phyloP scores from a whole-genome alignment of 2,888 invertebrate genomes.

The Cephonodes hylas region DNA sequence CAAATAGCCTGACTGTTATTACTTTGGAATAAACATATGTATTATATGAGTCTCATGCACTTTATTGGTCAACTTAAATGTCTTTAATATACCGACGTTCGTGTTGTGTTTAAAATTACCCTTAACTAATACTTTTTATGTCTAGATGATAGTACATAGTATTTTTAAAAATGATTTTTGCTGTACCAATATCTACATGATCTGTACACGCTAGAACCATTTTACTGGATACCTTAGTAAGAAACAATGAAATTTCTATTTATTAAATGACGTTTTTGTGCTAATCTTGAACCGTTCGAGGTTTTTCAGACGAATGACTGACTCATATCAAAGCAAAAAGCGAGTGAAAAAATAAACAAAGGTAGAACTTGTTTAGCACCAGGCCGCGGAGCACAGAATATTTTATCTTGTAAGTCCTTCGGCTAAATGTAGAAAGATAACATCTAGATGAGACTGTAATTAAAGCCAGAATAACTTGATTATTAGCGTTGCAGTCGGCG shows the following conservation, averaged over 20 bases:
- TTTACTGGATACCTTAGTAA: no score
- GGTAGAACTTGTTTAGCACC: slow-evolving; percentile 15
- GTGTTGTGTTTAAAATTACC: no score
- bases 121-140: no score
- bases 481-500: slow-evolving; percentile 20
- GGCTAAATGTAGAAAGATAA: slow-evolving; percentile 20
- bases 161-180: no score
- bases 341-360: slow-evolving; percentile 12
- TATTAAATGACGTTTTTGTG: not conserved
- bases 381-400: not conserved
- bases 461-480: slow-evolving; percentile 30
- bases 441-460: slow-evolving; percentile 35
- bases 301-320: slow-evolving; percentile 18
- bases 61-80: no score
- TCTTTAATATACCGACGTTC: no score
- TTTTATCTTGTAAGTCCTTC: slow-evolving; percentile 3
- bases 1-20: not conserved
- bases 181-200: no score
- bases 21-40: no score
- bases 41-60: no score
- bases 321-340: slow-evolving; percentile 4
- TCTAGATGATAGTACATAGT: no score
- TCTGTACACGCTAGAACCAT: no score
- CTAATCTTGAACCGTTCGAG: not conserved
- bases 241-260: no score